Percentiles rank a stretch among this genome's conserved stretches.
These are phyloP conservation scores for Zonitis immaculata DNA, from an alignment of 2,888 invertebrate species.

Conservation along the genomic window DNA sequence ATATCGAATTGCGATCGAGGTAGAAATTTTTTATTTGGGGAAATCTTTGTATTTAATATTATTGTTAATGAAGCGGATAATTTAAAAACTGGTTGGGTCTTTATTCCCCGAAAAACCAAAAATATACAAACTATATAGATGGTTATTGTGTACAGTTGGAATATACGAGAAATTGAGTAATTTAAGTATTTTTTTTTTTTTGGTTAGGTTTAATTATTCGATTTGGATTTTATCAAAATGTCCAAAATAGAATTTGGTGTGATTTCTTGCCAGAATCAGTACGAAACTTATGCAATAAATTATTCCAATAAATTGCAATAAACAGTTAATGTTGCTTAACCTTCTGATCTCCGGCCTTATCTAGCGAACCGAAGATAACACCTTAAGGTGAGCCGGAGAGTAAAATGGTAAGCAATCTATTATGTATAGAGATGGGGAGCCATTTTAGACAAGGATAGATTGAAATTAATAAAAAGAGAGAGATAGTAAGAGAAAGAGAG, in stretches of 20 bases:
- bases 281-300: constrained; percentile 36
- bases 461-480: too few relatives aligned
- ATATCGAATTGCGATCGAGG: neutral
- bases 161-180: too few relatives aligned
- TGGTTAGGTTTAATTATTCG: constrained; percentile 15
- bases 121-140: too few relatives aligned
- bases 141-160: too few relatives aligned
- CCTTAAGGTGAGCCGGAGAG: constrained; percentile 40
- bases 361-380: constrained; percentile 45
- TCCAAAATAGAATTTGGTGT: constrained; percentile 23
- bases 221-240: constrained; percentile 22
- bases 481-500: too few relatives aligned
- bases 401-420: constrained; percentile 47
- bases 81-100: constrained; percentile 28
- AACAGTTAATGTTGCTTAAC: constrained; percentile 51
- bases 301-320: constrained; percentile 41
- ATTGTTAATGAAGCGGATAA: constrained; percentile 34
- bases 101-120: too few relatives aligned
- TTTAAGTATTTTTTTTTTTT: too few relatives aligned
- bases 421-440: constrained; percentile 38
- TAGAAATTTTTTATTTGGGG: too few relatives aligned
- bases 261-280: constrained; percentile 17
- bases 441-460: constrained; percentile 35
- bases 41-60: too few relatives aligned
- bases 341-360: constrained; percentile 46